phyloP scores from a whole-genome alignment of 1,140 invertebrate genomes.

The Sinella curviseta region DNA sequence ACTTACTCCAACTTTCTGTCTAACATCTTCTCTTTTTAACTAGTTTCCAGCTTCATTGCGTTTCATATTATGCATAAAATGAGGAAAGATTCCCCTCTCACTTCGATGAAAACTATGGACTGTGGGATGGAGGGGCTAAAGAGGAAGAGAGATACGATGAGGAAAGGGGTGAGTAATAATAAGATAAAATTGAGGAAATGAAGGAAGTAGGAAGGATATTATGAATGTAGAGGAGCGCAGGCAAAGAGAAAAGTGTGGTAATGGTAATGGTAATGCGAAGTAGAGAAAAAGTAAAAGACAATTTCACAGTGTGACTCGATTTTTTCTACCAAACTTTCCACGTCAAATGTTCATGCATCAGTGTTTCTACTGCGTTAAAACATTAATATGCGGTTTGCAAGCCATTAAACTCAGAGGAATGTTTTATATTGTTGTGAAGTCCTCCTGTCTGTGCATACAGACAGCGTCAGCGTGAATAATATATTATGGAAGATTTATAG shows the following conservation, averaged over 20 bases:
- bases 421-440: not conserved
- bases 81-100: not conserved
- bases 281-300: not conserved
- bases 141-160: too few relatives aligned
- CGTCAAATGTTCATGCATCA: too few relatives aligned
- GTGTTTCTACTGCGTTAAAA: not conserved
- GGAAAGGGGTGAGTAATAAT: not conserved
- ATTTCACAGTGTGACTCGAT: not conserved
- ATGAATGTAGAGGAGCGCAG: too few relatives aligned
- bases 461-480: too few relatives aligned
- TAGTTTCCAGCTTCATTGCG: not conserved
- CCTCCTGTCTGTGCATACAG: too few relatives aligned
- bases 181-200: not conserved
- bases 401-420: not conserved
- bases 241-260: too few relatives aligned
- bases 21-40: not conserved
- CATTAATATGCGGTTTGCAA: not conserved
- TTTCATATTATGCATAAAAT: not conserved
- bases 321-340: too few relatives aligned
- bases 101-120: too few relatives aligned
- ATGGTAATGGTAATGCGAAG: not conserved
- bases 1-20: too few relatives aligned
- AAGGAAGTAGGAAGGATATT: not conserved
- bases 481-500: not conserved
- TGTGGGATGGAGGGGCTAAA: too few relatives aligned